Conservation (phyloP, 2,797 vertebrate genomes). For the Thalassophryne amazonica region DNA sequence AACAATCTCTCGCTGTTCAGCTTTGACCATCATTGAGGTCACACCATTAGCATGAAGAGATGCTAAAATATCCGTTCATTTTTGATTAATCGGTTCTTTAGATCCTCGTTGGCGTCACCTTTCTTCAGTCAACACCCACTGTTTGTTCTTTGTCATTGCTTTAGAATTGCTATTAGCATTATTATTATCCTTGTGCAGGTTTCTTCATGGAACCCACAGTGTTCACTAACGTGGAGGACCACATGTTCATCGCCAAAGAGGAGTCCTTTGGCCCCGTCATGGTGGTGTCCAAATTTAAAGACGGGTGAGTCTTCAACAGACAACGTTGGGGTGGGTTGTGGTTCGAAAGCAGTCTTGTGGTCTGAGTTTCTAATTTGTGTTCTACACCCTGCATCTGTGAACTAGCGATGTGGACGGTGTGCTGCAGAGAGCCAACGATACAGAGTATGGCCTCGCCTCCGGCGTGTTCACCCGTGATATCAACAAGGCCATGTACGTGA, state of each 20-base stretch:
- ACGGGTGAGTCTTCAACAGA: conserved; percentile 79
- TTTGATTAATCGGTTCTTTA: too few relatives aligned
- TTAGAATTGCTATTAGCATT: background rate
- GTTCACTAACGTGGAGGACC: conserved; percentile 91
- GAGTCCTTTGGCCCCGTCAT: conserved; percentile 97
- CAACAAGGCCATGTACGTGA: conserved; percentile 85
- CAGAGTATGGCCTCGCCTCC: conserved; percentile 86
- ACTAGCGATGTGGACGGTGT: conserved; percentile 81
- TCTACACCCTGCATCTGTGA: background rate
- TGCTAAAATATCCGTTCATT: too few relatives aligned
- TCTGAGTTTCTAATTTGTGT: accelerated
- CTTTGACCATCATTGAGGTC: too few relatives aligned
- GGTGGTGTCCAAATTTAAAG: conserved; percentile 94
- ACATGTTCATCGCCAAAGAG: conserved; percentile 95
- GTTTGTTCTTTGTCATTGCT: background rate
- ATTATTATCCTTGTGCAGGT: conserved; percentile 64
- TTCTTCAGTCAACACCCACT: too few relatives aligned
- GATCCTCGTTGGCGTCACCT: too few relatives aligned
- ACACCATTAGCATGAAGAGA: too few relatives aligned
- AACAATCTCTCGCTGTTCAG: too few relatives aligned
- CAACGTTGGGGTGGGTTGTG: too few relatives aligned
- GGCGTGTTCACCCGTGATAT: conserved; percentile 88
- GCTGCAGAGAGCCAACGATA: conserved; percentile 82
- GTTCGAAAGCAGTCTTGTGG: accelerated
- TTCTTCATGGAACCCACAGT: conserved; percentile 98